These are phyloP conservation scores for Atta colombica DNA, from an alignment of 1,140 invertebrate genomes.

Conservation along the genomic window DNA sequence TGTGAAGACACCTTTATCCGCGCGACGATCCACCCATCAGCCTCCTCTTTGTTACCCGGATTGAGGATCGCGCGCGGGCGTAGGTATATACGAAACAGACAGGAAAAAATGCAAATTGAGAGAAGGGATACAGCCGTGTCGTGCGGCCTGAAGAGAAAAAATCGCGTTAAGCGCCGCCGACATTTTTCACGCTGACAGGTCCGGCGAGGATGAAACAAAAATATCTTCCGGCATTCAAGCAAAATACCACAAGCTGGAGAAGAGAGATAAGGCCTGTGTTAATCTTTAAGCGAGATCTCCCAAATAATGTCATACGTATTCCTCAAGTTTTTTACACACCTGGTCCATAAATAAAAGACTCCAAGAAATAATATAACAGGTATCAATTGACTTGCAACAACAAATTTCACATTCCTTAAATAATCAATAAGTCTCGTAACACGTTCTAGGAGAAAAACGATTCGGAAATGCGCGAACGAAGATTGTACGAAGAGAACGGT, in stretches of 20 bases:
- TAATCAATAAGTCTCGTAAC: neutral
- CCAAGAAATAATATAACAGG: neutral
- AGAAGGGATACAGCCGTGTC: conserved; percentile 1
- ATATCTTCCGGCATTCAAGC: conserved; percentile 24
- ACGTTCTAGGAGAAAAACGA: neutral
- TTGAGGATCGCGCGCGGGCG: neutral
- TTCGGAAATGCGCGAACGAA: neutral
- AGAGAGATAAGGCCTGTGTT: neutral
- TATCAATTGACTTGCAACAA: neutral
- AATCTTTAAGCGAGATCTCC: conserved; percentile 1
- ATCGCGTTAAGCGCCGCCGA: conserved; percentile 37
- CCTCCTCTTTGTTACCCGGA: conserved; percentile 64
- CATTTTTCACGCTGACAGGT: conserved; percentile 58
- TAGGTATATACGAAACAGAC: neutral
- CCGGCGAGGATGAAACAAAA: conserved; percentile 1
- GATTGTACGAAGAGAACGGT: neutral
- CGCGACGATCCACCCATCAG: conserved; percentile 66
- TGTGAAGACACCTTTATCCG: conserved; percentile 65
- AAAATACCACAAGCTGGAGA: neutral
- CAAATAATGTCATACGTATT: neutral
- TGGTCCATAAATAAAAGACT: neutral
- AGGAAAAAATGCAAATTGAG: conserved; percentile 71
- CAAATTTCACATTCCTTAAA: neutral
- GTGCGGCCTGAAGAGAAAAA: conserved; percentile 53
- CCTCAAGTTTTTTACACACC: neutral